Evolutionary conservation across 2,888 invertebrate genomes (phyloP).

Genomic region (Stenodema calcarata): DNA sequence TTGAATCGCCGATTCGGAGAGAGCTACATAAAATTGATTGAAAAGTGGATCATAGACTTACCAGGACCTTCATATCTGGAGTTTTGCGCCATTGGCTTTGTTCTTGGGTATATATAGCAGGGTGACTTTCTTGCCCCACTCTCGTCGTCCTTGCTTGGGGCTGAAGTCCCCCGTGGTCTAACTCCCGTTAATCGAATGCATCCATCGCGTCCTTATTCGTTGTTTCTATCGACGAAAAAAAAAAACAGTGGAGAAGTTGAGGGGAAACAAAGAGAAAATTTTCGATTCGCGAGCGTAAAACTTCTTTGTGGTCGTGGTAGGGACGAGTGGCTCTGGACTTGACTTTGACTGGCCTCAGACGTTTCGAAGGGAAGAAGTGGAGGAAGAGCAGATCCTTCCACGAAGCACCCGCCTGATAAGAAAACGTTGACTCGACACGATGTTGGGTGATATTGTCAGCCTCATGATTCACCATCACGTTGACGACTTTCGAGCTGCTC

Average conservation of each 20-base stretch:
- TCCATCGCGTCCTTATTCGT: neutral
- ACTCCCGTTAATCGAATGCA: conserved; percentile 1
- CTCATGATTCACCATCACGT: no score
- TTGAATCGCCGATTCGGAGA: neutral
- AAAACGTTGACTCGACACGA: no score
- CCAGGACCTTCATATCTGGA: conserved; percentile 18
- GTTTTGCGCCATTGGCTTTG: neutral
- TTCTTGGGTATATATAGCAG: conserved; percentile 12
- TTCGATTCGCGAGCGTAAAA: neutral
- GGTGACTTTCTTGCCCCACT: conserved; percentile 14
- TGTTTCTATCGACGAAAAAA: neutral
- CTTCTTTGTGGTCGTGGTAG: neutral
- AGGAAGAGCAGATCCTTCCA: neutral
- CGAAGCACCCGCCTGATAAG: no score
- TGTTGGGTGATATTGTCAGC: no score
- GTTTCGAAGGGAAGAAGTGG: neutral
- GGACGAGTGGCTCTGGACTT: neutral
- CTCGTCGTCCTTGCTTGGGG: conserved; percentile 23
- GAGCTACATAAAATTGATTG: neutral
- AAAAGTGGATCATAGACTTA: neutral
- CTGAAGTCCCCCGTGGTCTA: neutral
- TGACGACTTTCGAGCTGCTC: no score
- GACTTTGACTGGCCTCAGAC: no score
- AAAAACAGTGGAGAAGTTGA: neutral
- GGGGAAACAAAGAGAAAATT: neutral